Evolutionary conservation across 2,888 invertebrate species (phyloP).

Genomic region (Pachycephus smyrnensis): DNA sequence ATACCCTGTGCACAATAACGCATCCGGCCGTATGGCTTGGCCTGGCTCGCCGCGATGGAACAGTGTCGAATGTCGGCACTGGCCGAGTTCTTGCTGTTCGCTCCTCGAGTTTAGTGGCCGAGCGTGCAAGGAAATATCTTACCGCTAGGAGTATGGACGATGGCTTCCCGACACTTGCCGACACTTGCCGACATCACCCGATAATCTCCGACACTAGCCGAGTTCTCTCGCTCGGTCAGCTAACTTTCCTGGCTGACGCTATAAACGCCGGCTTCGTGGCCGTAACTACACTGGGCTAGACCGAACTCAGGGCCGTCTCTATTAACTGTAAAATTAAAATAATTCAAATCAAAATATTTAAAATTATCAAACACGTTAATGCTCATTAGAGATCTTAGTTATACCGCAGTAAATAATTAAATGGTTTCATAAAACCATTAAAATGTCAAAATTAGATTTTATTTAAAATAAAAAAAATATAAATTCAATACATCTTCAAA

Average conservation of each 20-base stretch:
- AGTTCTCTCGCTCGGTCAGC: slow-evolving; percentile 42
- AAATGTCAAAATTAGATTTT: neutral
- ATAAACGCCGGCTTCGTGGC: slow-evolving; percentile 52
- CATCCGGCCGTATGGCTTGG: neutral
- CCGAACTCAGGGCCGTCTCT: slow-evolving; percentile 8
- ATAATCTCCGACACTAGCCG: neutral
- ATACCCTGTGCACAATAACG: neutral
- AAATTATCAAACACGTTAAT: neutral
- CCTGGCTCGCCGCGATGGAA: neutral
- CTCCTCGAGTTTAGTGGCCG: slow-evolving; percentile 52
- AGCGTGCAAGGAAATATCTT: neutral
- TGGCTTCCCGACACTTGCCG: neutral
- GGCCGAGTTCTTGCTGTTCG: slow-evolving; percentile 5
- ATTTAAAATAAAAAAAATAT: neutral
- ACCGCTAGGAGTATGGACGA: neutral
- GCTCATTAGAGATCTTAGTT: neutral
- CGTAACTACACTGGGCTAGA: slow-evolving; percentile 27
- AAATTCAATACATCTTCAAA: neutral
- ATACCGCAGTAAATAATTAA: neutral
- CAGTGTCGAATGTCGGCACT: slow-evolving; percentile 39
- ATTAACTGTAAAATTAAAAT: neutral
- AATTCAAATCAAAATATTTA: neutral
- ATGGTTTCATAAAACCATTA: neutral
- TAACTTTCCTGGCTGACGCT: slow-evolving; percentile 49
- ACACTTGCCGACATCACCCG: slow-evolving; percentile 31